These are phyloP conservation scores for Thunnus maccoyii DNA, from an alignment of 2,113 vertebrate species.

Conservation along the genomic window DNA sequence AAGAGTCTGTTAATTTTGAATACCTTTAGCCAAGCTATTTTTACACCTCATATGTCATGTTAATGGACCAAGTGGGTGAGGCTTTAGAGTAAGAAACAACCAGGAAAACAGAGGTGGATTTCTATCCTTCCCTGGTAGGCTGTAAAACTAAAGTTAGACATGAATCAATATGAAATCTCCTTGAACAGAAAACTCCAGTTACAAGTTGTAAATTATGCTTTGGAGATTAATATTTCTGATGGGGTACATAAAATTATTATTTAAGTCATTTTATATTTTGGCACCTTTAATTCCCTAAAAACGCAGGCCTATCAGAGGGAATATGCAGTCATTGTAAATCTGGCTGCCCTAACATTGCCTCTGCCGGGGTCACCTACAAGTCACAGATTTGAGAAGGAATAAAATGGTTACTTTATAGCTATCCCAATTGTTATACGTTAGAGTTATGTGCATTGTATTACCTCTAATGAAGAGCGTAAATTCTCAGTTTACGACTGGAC, in stretches of 20 bases:
- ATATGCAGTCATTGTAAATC: slow-evolving; percentile 82
- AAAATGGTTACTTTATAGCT: slow-evolving; percentile 87
- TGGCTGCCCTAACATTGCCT: slow-evolving; percentile 75
- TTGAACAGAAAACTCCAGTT: slow-evolving; percentile 72
- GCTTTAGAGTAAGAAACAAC: slow-evolving; percentile 66
- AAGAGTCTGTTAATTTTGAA: slow-evolving; percentile 47
- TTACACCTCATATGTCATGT: slow-evolving; percentile 71
- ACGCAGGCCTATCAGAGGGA: slow-evolving; percentile 80
- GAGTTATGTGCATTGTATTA: slow-evolving; percentile 90
- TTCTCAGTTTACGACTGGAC: slow-evolving; percentile 86
- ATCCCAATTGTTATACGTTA: slow-evolving; percentile 88
- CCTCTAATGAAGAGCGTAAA: slow-evolving; percentile 88
- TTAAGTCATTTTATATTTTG: slow-evolving; percentile 86
- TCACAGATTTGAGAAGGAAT: slow-evolving; percentile 86
- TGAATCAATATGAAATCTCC: slow-evolving; percentile 78
- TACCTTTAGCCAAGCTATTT: slow-evolving; percentile 55
- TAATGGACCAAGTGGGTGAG: slow-evolving; percentile 57
- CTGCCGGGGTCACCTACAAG: slow-evolving; percentile 84
- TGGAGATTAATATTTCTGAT: slow-evolving; percentile 84
- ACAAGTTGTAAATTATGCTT: slow-evolving; percentile 84
- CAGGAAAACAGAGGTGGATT: slow-evolving; percentile 71
- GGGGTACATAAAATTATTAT: slow-evolving; percentile 81
- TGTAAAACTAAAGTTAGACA: slow-evolving; percentile 78
- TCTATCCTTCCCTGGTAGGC: slow-evolving; percentile 67
- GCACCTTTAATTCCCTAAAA: slow-evolving; percentile 87